These are phyloP conservation scores for Epinephelus fuscoguttatus DNA, from an alignment of 2,113 vertebrate species.

Conservation along the genomic window DNA sequence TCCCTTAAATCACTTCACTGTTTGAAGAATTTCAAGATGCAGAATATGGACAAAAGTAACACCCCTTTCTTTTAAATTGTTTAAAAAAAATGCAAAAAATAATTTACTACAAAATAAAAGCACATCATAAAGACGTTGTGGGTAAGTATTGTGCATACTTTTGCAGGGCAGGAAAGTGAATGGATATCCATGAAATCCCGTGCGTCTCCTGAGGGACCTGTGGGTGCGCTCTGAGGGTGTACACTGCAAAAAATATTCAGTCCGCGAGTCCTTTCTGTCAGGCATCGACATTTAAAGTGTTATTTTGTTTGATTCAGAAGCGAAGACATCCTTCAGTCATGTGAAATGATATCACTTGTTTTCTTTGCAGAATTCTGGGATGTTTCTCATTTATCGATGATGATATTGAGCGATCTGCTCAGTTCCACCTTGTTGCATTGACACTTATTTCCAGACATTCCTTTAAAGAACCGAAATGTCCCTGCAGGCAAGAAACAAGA, in stretches of 20 bases:
- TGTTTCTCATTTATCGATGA: background rate
- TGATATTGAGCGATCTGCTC: background rate
- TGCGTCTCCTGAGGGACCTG: constrained; percentile 44
- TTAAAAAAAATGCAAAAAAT: background rate
- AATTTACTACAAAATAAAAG: background rate
- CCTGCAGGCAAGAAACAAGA: background rate
- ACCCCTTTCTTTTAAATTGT: background rate
- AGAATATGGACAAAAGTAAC: background rate
- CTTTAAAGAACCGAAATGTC: background rate
- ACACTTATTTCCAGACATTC: constrained; percentile 2
- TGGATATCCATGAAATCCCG: background rate
- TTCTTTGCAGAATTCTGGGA: background rate
- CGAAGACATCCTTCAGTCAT: background rate
- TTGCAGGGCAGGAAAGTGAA: constrained; percentile 20
- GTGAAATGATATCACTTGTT: background rate
- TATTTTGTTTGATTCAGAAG: background rate
- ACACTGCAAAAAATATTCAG: constrained; percentile 61
- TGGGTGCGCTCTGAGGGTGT: constrained; percentile 47
- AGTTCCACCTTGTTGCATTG: constrained; percentile 21
- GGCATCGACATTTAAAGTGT: constrained; percentile 23
- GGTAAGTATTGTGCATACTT: background rate
- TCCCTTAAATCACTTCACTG: background rate
- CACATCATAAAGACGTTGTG: background rate
- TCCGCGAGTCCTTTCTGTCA: constrained; percentile 1
- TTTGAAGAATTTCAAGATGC: background rate